These are phyloP conservation scores for Mythimna albipuncta DNA, from an alignment of 2,888 invertebrate genomes.

Conservation along the genomic window DNA sequence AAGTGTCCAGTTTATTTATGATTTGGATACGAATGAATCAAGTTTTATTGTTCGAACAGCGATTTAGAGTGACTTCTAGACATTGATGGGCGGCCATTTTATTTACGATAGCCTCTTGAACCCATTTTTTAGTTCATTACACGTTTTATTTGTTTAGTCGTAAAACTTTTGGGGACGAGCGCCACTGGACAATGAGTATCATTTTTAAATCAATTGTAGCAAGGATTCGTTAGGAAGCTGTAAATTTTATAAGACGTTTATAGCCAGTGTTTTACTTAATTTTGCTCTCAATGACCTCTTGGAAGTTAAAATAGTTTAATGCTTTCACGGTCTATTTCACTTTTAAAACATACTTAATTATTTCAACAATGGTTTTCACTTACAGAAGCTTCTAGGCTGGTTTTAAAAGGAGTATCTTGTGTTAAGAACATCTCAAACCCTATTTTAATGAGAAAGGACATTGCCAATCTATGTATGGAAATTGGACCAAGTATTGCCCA, in stretches of 20 bases:
- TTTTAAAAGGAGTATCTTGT: too few relatives aligned
- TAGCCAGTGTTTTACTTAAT: constrained; percentile 35
- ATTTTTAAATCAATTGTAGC: constrained; percentile 64
- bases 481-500: too few relatives aligned
- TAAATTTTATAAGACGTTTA: constrained; percentile 57
- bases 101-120: constrained; percentile 83
- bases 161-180: constrained; percentile 70
- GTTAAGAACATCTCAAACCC: too few relatives aligned
- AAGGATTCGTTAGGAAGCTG: constrained; percentile 51
- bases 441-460: too few relatives aligned
- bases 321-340: constrained; percentile 10
- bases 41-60: constrained; percentile 82
- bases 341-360: neutral
- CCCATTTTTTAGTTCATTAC: constrained; percentile 82
- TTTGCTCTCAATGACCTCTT: constrained; percentile 46
- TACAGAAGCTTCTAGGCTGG: neutral
- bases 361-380: neutral
- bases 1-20: constrained; percentile 85
- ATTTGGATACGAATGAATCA: constrained; percentile 79
- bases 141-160: constrained; percentile 74
- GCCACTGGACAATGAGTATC: constrained; percentile 69
- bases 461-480: too few relatives aligned
- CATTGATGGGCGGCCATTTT: constrained; percentile 79
- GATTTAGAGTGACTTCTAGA: constrained; percentile 77
- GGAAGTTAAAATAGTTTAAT: constrained; percentile 24